Evolutionary conservation across 2,113 vertebrate species (phyloP).

Genomic region (Zapornia atra): DNA sequence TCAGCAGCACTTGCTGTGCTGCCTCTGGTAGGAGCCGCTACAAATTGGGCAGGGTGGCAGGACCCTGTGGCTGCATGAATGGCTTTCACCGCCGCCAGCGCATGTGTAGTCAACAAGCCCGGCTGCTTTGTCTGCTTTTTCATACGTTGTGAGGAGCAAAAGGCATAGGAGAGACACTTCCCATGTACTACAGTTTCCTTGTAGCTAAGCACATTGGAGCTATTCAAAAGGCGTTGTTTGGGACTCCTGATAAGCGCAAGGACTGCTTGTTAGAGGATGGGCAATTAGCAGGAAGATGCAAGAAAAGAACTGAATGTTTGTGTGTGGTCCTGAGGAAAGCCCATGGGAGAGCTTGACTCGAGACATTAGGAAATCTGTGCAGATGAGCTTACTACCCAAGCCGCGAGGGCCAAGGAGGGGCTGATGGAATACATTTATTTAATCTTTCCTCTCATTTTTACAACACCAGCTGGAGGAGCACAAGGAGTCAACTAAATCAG

Average conservation of each 20-base stretch:
- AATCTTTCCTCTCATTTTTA: conserved; percentile 4
- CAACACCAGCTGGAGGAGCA: neutral
- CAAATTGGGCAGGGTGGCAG: neutral
- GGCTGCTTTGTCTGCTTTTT: neutral
- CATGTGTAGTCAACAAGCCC: neutral
- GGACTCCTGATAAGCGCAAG: neutral
- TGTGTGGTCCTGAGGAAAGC: conserved; percentile 55
- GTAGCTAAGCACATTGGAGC: neutral
- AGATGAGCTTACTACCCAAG: neutral
- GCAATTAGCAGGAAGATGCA: conserved; percentile 39
- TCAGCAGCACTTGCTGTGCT: neutral
- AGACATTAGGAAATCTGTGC: conserved; percentile 4
- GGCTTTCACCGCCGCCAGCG: neutral
- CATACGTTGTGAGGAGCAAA: neutral
- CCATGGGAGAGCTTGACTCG: conserved; percentile 8
- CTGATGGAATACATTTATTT: neutral
- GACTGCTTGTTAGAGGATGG: conserved; percentile 1
- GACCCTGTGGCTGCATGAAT: neutral
- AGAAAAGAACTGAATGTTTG: neutral
- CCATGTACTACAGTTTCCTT: neutral
- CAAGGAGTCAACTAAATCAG: neutral
- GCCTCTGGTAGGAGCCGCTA: neutral
- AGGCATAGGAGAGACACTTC: neutral
- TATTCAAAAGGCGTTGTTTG: conserved; percentile 9
- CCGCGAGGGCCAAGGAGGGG: neutral